Evolutionary conservation across 2,113 vertebrate species (phyloP).

Genomic region (Fulica atra): DNA sequence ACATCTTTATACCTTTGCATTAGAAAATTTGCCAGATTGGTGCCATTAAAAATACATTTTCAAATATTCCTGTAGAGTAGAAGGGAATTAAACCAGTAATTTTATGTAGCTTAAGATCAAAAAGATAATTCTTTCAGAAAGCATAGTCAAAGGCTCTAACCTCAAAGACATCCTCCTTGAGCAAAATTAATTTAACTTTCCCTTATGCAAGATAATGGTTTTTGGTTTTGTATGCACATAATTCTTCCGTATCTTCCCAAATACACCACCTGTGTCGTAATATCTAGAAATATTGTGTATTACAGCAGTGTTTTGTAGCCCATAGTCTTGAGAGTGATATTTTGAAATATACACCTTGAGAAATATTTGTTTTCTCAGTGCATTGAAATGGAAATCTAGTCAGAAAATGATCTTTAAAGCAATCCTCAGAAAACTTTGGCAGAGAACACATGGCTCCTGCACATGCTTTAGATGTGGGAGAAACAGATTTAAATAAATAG

Average conservation of each 20-base stretch:
- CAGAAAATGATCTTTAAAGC: neutral
- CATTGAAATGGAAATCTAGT: neutral
- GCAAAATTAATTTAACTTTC: neutral
- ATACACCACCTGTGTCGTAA: neutral
- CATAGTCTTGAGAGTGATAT: neutral
- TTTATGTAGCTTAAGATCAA: neutral
- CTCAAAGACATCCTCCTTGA: neutral
- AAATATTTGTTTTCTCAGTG: neutral
- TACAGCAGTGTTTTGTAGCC: neutral
- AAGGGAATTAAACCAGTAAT: neutral
- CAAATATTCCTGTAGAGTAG: neutral
- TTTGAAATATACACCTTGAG: neutral
- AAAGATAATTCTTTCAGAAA: neutral
- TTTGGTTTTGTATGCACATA: neutral
- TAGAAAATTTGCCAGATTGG: neutral
- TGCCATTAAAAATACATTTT: neutral
- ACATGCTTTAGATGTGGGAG: neutral
- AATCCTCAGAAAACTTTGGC: neutral
- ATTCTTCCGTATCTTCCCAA: neutral
- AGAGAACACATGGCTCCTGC: neutral
- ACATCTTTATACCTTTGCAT: neutral
- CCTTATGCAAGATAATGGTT: neutral
- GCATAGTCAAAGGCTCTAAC: neutral
- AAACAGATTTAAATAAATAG: constrained; percentile 9
- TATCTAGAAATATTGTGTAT: neutral